Evolutionary conservation across 2,113 vertebrate genomes (phyloP).

Genomic region (Eclectus roratus): DNA sequence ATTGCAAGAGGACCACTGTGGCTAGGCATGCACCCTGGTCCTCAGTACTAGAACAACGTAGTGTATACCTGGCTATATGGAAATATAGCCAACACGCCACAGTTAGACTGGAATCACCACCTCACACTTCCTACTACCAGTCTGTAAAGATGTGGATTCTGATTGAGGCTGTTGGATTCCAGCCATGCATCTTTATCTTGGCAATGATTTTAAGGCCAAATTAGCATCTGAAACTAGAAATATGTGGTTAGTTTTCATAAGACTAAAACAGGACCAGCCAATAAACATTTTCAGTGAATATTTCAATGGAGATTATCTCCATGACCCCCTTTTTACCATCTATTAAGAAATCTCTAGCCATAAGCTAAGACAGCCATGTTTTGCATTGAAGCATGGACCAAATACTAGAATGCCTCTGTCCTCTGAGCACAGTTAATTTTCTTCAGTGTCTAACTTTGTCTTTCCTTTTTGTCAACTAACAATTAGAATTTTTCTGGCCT

Average conservation of each 20-base stretch:
- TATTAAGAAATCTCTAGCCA: neutral
- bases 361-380: neutral
- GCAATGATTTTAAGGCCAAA: neutral
- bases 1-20: neutral
- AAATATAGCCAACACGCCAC: neutral
- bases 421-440: neutral
- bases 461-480: neutral
- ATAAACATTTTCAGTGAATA: neutral
- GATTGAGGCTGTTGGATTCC: neutral
- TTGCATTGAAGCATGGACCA: neutral
- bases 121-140: neutral
- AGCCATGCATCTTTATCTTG: neutral
- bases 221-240: neutral
- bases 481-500: neutral
- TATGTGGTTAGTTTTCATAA: neutral
- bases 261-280: neutral
- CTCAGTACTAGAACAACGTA: neutral
- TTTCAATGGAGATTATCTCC: neutral
- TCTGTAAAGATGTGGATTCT: fast-evolving
- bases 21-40: neutral
- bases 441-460: neutral
- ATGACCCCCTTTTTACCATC: neutral
- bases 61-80: neutral
- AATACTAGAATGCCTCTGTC: neutral
- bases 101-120: neutral